A percentile compares a stretch with the other conserved stretches of the same genome.
These are phyloP conservation scores for Oncorhynchus nerka DNA, from an alignment of 2,113 vertebrate genomes.

Conservation along the genomic window DNA sequence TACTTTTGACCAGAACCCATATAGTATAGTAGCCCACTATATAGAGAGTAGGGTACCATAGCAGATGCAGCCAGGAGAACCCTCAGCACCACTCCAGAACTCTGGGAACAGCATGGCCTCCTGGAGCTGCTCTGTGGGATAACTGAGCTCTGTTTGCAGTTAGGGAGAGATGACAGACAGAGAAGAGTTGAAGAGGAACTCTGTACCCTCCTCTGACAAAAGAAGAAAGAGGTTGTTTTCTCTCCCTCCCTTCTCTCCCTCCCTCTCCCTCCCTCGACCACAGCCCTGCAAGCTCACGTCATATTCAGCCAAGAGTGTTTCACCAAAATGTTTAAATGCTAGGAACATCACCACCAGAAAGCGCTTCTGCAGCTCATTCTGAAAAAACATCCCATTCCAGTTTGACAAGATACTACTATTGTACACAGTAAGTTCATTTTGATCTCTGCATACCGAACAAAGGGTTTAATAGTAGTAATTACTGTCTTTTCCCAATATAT, in stretches of 20 bases:
- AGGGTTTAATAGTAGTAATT: no score
- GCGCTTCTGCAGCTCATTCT: constrained; percentile 20
- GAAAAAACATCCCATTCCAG: not conserved
- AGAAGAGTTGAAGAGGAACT: constrained; percentile 7
- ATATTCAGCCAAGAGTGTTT: constrained; percentile 48
- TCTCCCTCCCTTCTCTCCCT: constrained; percentile 5
- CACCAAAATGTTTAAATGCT: constrained; percentile 38
- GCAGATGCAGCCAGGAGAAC: not conserved
- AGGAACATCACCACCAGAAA: constrained; percentile 9
- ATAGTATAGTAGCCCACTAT: no score
- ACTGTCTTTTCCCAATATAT: no score
- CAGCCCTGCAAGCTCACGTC: constrained; percentile 46
- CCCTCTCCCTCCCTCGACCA: constrained; percentile 27
- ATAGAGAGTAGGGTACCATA: no score
- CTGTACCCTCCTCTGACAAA: not conserved
- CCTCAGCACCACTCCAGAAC: not conserved
- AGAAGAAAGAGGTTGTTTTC: constrained; percentile 12
- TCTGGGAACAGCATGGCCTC: not conserved
- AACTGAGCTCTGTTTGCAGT: constrained; percentile 26
- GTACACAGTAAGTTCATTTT: not conserved
- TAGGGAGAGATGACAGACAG: constrained; percentile 19
- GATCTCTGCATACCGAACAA: not conserved
- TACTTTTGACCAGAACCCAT: no score
- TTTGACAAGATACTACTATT: no score
- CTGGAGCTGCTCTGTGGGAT: not conserved